Base-by-base conservation (phyloP, 1,140 invertebrate genomes). In the Bombus pascuorum region DNA sequence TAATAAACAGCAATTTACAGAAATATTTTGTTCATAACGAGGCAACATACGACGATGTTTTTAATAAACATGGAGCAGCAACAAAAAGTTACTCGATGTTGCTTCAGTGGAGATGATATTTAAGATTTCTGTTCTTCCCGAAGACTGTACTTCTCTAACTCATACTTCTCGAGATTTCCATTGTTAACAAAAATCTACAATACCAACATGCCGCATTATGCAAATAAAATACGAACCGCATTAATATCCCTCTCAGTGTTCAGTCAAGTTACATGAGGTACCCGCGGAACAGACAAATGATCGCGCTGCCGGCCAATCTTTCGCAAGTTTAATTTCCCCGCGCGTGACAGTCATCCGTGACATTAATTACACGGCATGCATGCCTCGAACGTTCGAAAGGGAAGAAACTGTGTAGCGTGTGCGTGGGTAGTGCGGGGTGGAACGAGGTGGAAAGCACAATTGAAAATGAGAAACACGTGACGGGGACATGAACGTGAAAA, bases 401-500 rank as follows among this genome's bases (percentile, higher is more conserved):
- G 13, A 13, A 10, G 37, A 34, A 6, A 13, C 47, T 53, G 47
- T 53, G 47, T 53, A 6, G 47, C 18, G 18, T 53, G 18, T 9
- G 12, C 57, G 75, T 39, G 37, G 28, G 25, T 28, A 10, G 71
- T 0, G 2, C 37, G 70, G 4, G 34, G 34, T 53, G 9, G 22
- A 5, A 57, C n/a, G 47, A 75, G n/a, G 18, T n/a, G 53, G 10
- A 59, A 28, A 65, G 73, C 44, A 70, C 82, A 86, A 81, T 74
- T 42, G 77, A 81, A 78, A 79, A 85, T 53, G 83, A 80, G 78
- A 68, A 74, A 81, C 83, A 74, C 62, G 71, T 22, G 70, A 68
- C 37, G 44, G 37, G 68, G 53, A 80, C 77, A 85, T 28, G 73
- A 44, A 44, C 47, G 73, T 53, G 81, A 75, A 75, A 42, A 15